Conservation (phyloP, 2,113 vertebrate genomes). For the Suncus etruscus region DNA sequence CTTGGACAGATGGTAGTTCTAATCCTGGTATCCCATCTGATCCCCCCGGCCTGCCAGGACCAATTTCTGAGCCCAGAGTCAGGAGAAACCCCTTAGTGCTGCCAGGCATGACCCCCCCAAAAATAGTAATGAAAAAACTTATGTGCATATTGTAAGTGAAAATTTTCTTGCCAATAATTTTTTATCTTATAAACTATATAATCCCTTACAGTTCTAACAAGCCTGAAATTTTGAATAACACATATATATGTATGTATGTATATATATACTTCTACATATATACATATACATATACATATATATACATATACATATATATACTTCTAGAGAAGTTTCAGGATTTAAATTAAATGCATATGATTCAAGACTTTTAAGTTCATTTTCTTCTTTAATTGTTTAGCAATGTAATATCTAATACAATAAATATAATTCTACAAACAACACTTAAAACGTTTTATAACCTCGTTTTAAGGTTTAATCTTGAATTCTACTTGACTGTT, state of each 20-base stretch:
- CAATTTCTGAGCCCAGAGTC: no score
- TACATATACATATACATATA: no score
- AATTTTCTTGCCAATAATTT: conserved; percentile 35
- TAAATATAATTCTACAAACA: conserved; percentile 27
- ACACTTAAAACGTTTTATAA: background rate
- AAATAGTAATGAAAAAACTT: no score
- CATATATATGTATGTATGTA: background rate
- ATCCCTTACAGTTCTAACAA: background rate
- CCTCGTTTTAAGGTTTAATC: conserved; percentile 15
- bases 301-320: no score
- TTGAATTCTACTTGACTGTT: background rate
- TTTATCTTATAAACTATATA: conserved; percentile 35
- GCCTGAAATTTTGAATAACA: background rate
- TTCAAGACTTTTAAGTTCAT: conserved; percentile 34
- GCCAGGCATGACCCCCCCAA: no score
- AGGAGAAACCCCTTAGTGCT: no score
- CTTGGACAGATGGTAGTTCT: no score
- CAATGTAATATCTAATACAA: background rate
- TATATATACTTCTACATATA: background rate
- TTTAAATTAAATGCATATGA: background rate
- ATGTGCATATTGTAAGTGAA: conserved; percentile 26
- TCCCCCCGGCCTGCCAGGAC: no score
- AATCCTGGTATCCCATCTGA: no score
- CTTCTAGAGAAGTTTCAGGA: background rate
- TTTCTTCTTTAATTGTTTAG: conserved; percentile 18